Evolutionary conservation across 1,140 invertebrate genomes (phyloP), one percentile per base, ranked within the genome.

Genomic region (Teleopsis dalmanni): DNA sequence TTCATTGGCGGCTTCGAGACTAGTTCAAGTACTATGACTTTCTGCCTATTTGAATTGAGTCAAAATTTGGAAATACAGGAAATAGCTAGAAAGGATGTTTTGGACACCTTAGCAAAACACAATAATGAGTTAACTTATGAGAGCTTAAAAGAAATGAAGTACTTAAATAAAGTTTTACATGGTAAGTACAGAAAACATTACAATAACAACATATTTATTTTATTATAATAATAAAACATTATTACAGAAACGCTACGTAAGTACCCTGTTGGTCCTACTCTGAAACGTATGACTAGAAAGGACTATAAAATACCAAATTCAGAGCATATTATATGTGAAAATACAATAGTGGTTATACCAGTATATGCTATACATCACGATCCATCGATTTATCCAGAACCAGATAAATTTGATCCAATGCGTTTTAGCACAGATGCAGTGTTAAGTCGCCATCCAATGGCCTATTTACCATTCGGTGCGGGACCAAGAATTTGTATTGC

Each of bases 401-500:
- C 81, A 2, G 71, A 80, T 6, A 54, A 60, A 16, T 83, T 79
- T 51, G 72, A 81, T 60, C 81, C 81, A 0, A 74, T 78, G 36
- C 59, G 81, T 36, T 83, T 82, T 48, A 66, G 56, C 9, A 56
- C 71, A 1, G 72, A 79, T 44, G 71, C 72, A 47, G 33, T 63
- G 1, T 58, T 61, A 14, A 56, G 58, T 6, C 68, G 80, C 33
- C 73, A 72, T 40, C 73, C 63, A 0, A 78, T 72, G 57, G 50
- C 71, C 9, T 84, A 77, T 58, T 57, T 87, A 34, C 79, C 85
- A 2, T 88, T 88, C 60, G 83, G 83, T 0, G 81, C 82, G 54
- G 84, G 84, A 18, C 78, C 78, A 3, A 72, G 83, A 3, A 81
- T 78, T 57, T 86, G 84, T 58, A 80, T 86, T 48, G 83, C 81